Evolutionary conservation across 2,797 vertebrate genomes (phyloP).

Genomic region (Cirrhinus molitorella): DNA sequence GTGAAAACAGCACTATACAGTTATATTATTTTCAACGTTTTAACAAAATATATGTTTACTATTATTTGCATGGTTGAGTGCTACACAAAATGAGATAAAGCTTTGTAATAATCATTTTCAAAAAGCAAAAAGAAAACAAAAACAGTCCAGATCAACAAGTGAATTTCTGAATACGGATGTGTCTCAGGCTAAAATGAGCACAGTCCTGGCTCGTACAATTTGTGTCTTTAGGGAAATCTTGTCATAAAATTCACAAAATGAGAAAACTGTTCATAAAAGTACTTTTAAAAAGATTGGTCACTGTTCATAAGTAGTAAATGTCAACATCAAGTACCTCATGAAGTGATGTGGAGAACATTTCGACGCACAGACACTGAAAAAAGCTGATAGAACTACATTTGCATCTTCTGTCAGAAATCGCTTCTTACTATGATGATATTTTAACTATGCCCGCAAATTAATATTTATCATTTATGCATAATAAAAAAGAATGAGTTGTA

Average conservation of each 20-base stretch:
- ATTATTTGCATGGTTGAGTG: slow-evolving; percentile 45
- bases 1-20: slow-evolving; percentile 45
- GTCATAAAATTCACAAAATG: slow-evolving; percentile 36
- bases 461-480: slow-evolving; percentile 30
- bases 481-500: slow-evolving; percentile 34
- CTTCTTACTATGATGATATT: slow-evolving; percentile 17
- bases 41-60: slow-evolving; percentile 58
- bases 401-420: slow-evolving; percentile 46
- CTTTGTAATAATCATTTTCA: slow-evolving; percentile 25
- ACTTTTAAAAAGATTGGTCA: slow-evolving; percentile 53
- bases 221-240: slow-evolving; percentile 5
- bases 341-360: not conserved
- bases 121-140: not conserved
- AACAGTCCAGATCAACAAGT: not conserved
- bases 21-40: slow-evolving; percentile 35
- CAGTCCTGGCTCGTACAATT: not conserved
- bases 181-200: slow-evolving; percentile 5
- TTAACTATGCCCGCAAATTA: slow-evolving; percentile 12
- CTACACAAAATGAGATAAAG: slow-evolving; percentile 41
- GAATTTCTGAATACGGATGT: not conserved
- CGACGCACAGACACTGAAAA: slow-evolving; percentile 25
- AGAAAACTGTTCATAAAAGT: slow-evolving; percentile 54
- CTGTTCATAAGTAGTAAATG: slow-evolving; percentile 34
- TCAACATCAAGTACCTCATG: slow-evolving; percentile 46
- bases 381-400: slow-evolving; percentile 23